Conservation (phyloP, 2,113 vertebrate species). For the Emberiza fucata region DNA sequence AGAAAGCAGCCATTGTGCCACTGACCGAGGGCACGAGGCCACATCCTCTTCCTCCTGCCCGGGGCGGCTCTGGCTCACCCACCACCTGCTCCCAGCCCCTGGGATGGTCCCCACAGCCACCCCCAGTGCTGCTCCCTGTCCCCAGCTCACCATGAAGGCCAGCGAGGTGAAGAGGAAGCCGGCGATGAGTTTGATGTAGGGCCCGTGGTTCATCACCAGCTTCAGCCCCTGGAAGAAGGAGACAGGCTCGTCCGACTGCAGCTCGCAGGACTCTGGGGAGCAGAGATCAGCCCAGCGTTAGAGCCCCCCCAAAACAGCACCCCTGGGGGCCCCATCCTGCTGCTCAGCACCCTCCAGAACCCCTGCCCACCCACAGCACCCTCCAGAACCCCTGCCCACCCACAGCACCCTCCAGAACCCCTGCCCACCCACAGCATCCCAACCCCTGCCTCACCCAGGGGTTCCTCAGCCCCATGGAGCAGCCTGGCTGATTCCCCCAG, state of each 20-base stretch:
- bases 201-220: slow-evolving; percentile 84
- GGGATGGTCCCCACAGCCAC: background rate
- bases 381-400: background rate
- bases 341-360: background rate
- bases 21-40: background rate
- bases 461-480: background rate
- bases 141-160: slow-evolving; percentile 87
- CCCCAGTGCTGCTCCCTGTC: background rate
- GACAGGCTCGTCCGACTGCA: slow-evolving; percentile 67
- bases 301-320: background rate
- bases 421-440: background rate
- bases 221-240: slow-evolving; percentile 84
- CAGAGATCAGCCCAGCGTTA: background rate
- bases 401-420: background rate
- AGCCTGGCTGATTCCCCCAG: background rate
- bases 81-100: background rate
- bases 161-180: slow-evolving; percentile 94
- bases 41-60: background rate
- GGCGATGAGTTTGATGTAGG: slow-evolving; percentile 86
- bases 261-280: slow-evolving; percentile 67
- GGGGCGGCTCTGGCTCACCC: background rate
- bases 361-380: background rate
- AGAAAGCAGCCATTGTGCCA: background rate
- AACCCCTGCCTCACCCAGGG: accelerated
- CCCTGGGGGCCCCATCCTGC: background rate